Evolutionary conservation across 2,888 invertebrate species (phyloP).

Genomic region (Bugulina stolonifera): DNA sequence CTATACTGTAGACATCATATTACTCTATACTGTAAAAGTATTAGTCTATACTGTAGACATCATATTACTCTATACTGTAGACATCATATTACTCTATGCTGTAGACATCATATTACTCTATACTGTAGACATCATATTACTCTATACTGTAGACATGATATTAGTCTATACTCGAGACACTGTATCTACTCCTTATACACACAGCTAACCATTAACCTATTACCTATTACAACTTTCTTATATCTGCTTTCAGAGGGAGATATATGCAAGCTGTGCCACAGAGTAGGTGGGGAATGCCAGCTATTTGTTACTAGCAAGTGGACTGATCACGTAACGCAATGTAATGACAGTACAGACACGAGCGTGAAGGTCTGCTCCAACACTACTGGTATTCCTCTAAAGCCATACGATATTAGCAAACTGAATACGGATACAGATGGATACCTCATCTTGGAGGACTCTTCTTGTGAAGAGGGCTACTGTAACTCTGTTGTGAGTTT

Average conservation of each 20-base stretch:
- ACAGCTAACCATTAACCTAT: too few species aligned
- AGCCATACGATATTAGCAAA: neutral
- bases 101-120: too few species aligned
- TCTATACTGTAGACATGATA: too few species aligned
- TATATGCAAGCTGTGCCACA: constrained; percentile 17
- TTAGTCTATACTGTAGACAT: too few species aligned
- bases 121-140: too few species aligned
- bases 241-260: neutral
- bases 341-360: neutral
- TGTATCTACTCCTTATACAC: too few species aligned
- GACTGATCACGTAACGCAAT: neutral
- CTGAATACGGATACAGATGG: neutral
- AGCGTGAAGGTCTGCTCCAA: neutral
- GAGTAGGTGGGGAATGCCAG: neutral
- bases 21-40: too few species aligned
- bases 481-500: neutral
- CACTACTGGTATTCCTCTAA: neutral
- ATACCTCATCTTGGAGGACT: neutral
- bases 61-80: too few species aligned
- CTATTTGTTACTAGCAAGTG: neutral
- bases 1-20: too few species aligned
- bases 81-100: too few species aligned
- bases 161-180: too few species aligned
- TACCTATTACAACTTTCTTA: too few species aligned
- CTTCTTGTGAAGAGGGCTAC: neutral